Conservation (phyloP, 2,888 invertebrate genomes). For the Polyommatus iphigenia region DNA sequence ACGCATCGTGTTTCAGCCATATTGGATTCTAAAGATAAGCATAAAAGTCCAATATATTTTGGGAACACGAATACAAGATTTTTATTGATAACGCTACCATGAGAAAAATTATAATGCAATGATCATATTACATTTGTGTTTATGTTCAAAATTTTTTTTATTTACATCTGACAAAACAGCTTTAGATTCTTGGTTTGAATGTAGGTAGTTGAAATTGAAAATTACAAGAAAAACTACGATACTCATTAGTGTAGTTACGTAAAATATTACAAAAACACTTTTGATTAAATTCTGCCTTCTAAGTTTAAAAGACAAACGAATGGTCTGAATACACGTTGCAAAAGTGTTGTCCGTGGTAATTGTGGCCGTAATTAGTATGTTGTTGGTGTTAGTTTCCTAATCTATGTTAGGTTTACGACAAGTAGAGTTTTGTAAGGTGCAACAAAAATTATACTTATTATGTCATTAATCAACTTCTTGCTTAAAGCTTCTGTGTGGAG, state of each 20-base stretch:
- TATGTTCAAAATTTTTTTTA: background rate
- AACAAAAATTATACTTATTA: conserved; percentile 11
- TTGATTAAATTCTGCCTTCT: background rate
- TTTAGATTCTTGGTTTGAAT: background rate
- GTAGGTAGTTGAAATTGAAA: too few relatives aligned
- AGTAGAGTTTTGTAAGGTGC: conserved; percentile 7
- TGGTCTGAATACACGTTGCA: conserved; percentile 7
- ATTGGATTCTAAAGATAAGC: conserved; percentile 38
- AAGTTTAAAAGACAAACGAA: background rate
- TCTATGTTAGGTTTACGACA: background rate
- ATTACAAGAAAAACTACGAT: too few relatives aligned
- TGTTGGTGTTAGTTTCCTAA: conserved; percentile 3
- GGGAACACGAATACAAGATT: conserved; percentile 17
- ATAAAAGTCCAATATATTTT: conserved; percentile 22
- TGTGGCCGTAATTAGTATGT: background rate
- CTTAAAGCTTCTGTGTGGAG: background rate
- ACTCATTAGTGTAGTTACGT: too few relatives aligned
- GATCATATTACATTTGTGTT: background rate
- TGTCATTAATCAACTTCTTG: conserved; percentile 28
- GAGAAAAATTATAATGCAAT: background rate
- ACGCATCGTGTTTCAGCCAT: conserved; percentile 32
- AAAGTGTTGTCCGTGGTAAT: background rate
- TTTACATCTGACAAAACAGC: background rate
- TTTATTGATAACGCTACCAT: background rate
- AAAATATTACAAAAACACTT: background rate